phyloP scores from a whole-genome alignment of 2,113 vertebrate genomes.

The Antigone vipio region DNA sequence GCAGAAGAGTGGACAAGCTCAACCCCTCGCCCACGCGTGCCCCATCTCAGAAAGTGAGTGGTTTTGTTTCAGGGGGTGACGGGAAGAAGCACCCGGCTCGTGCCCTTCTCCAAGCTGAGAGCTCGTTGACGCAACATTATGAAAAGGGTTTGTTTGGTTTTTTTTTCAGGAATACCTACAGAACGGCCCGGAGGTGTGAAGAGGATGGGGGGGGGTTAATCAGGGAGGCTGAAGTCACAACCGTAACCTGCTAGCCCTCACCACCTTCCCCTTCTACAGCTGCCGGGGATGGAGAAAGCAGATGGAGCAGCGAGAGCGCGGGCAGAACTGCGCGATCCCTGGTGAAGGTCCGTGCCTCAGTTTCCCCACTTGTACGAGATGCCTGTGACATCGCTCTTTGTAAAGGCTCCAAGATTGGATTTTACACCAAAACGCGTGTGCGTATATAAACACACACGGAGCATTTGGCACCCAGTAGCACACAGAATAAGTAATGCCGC shows the following conservation, averaged over 20 bases:
- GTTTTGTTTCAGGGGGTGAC: background rate
- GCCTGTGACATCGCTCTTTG: accelerated
- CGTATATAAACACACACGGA: accelerated
- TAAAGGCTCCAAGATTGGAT: background rate
- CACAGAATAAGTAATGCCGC: no score
- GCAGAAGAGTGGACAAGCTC: background rate
- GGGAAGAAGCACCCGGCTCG: background rate
- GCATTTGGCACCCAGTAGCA: accelerated
- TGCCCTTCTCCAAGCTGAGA: background rate
- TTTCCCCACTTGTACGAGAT: background rate
- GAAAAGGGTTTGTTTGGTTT: no score
- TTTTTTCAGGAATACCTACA: background rate
- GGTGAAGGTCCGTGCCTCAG: background rate
- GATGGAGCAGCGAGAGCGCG: accelerated
- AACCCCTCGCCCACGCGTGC: accelerated
- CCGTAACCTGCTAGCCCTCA: no score
- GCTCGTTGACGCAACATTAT: accelerated
- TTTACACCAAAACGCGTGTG: background rate
- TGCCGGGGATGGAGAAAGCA: background rate
- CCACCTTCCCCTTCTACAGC: background rate
- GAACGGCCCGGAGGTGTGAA: background rate
- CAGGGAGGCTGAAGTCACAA: background rate
- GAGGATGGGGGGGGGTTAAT: background rate
- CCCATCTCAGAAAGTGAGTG: accelerated
- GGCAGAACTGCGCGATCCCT: background rate